phyloP scores from a whole-genome alignment of 1,140 invertebrate species.

The Drosophila azteca region DNA sequence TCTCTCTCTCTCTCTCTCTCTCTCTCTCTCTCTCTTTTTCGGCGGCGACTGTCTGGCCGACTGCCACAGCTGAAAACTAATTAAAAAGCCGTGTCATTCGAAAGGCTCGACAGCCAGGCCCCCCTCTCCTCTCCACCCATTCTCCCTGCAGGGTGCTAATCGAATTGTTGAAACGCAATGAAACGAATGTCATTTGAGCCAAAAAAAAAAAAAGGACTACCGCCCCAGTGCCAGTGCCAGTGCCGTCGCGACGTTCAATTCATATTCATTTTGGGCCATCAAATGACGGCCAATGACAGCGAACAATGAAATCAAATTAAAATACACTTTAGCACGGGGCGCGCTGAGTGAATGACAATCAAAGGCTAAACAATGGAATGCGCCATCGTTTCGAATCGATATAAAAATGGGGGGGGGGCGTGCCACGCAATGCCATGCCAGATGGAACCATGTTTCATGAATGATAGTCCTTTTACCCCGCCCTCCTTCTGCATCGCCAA shows the following conservation, averaged over 20 bases:
- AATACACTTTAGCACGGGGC: slow-evolving; percentile 73
- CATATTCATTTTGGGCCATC: slow-evolving; percentile 76
- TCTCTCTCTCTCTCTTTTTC: slow-evolving; percentile 8
- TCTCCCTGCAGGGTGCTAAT: slow-evolving; percentile 33
- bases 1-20: slow-evolving; percentile 14
- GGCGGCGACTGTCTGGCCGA: not conserved
- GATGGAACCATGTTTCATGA: slow-evolving; percentile 13
- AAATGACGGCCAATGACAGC: slow-evolving; percentile 69
- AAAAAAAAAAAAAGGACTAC: slow-evolving; percentile 1
- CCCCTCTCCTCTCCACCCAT: not conserved
- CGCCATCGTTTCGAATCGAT: slow-evolving; percentile 28
- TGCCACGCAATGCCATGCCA: too few relatives aligned
- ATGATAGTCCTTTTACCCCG: too few relatives aligned
- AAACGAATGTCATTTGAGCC: slow-evolving; percentile 50
- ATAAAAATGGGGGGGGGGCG: not conserved
- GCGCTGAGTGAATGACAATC: slow-evolving; percentile 64
- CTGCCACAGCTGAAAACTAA: slow-evolving; percentile 68
- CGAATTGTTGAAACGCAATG: slow-evolving; percentile 63
- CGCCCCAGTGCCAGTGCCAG: slow-evolving; percentile 3
- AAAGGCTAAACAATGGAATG: slow-evolving; percentile 76
- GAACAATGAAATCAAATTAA: slow-evolving; percentile 82
- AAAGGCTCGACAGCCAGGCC: slow-evolving; percentile 17
- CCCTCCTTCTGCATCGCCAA: slow-evolving; percentile 11
- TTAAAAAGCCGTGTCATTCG: slow-evolving; percentile 70
- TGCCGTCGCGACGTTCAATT: slow-evolving; percentile 49